Evolutionary conservation across 2,113 vertebrate species (phyloP).

Genomic region (Henicopernis longicauda): DNA sequence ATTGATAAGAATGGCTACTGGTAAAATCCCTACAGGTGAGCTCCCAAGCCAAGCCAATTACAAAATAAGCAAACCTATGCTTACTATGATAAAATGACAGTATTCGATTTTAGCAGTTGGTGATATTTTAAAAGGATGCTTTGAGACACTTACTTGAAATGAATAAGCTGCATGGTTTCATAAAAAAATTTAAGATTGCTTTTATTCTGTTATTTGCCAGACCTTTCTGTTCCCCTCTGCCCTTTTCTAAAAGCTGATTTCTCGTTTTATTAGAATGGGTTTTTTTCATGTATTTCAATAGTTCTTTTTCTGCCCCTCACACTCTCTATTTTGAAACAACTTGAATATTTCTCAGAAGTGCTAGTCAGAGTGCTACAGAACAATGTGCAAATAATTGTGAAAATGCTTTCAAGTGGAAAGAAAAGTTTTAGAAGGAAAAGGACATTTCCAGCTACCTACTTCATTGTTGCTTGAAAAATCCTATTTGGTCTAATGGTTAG

Average conservation of each 20-base stretch:
- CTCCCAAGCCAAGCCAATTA: slow-evolving; percentile 68
- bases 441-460: background rate
- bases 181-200: slow-evolving; percentile 57
- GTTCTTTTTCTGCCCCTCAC: background rate
- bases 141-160: slow-evolving; percentile 63
- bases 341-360: background rate
- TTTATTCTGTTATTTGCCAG: slow-evolving; percentile 68
- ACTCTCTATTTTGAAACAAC: slow-evolving; percentile 49
- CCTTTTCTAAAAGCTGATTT: slow-evolving; percentile 67
- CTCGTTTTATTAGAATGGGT: slow-evolving; percentile 54
- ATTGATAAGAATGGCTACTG: slow-evolving; percentile 51
- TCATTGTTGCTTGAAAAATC: background rate
- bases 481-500: background rate
- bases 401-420: background rate
- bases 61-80: slow-evolving; percentile 58
- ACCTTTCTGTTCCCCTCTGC: slow-evolving; percentile 59
- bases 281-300: slow-evolving; percentile 38
- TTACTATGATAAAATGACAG: slow-evolving; percentile 59
- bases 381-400: background rate
- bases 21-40: slow-evolving; percentile 52
- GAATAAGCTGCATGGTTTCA: slow-evolving; percentile 60
- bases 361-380: background rate
- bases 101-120: slow-evolving; percentile 52
- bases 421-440: background rate
- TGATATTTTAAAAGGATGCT: slow-evolving; percentile 68